phyloP scores from a whole-genome alignment of 1,140 invertebrate genomes.

The Mylabris phalerata region DNA sequence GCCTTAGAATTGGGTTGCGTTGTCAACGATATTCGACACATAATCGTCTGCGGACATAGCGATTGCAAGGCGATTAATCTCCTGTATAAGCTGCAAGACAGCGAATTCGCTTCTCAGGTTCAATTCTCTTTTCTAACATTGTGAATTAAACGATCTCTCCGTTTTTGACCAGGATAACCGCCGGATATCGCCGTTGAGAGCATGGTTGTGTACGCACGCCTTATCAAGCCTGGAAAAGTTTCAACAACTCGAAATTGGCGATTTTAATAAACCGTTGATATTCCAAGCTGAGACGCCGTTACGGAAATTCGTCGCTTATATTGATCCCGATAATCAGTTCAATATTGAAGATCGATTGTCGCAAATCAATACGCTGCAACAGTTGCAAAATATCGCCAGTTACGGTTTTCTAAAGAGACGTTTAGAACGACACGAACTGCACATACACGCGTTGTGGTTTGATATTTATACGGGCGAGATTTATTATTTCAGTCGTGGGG shows the following conservation, averaged over 20 bases:
- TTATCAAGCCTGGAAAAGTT: constrained; percentile 76
- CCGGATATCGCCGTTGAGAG: constrained; percentile 77
- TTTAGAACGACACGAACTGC: constrained; percentile 72
- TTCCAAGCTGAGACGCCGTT: constrained; percentile 82
- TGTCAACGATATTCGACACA: constrained; percentile 85
- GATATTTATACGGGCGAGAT: constrained; percentile 96
- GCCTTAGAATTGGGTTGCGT: constrained; percentile 90
- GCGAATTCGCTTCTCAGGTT: constrained; percentile 65
- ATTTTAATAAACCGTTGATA: constrained; percentile 67
- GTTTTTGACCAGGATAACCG: constrained; percentile 58
- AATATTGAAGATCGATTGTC: constrained; percentile 86
- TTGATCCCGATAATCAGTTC: constrained; percentile 89
- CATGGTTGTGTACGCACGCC: constrained; percentile 87
- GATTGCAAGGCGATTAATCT: constrained; percentile 98
- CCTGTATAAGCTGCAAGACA: constrained; percentile 73
- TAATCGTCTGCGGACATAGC: constrained; percentile 94
- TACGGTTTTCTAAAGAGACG: constrained; percentile 86
- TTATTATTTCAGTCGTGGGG: constrained; percentile 82
- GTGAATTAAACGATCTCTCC: background rate
- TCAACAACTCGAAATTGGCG: constrained; percentile 60
- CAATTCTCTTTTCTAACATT: constrained; percentile 16
- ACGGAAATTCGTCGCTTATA: constrained; percentile 85
- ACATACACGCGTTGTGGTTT: constrained; percentile 93
- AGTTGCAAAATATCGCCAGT: constrained; percentile 89
- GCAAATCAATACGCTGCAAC: constrained; percentile 90